Percentiles rank a stretch among this genome's conserved stretches.
phyloP scores from a whole-genome alignment of 92 coral and sea anemone species.

The Phymanthus crucifer region DNA sequence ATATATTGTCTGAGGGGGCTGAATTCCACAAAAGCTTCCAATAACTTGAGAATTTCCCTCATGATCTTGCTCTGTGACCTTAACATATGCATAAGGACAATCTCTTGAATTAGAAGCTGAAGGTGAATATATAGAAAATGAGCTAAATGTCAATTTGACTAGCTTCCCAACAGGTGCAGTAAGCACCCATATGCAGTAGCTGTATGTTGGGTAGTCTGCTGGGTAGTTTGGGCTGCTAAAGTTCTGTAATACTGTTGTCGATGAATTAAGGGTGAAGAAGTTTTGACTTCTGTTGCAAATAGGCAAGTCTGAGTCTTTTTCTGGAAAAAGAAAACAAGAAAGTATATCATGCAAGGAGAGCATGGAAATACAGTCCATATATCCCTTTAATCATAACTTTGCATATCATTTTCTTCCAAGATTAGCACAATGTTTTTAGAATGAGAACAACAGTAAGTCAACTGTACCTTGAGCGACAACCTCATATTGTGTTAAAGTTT shows the following conservation, averaged over 20 bases:
- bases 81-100: slow-evolving; percentile 42
- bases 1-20: slow-evolving; percentile 36
- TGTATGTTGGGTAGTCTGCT: slow-evolving; percentile 26
- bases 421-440: background rate
- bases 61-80: slow-evolving; percentile 26
- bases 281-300: slow-evolving; percentile 46
- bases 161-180: slow-evolving; percentile 37
- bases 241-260: slow-evolving; percentile 30
- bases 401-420: background rate
- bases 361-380: too few species aligned
- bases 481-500: background rate
- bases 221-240: slow-evolving; percentile 48
- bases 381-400: too few species aligned
- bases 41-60: slow-evolving; percentile 30
- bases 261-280: slow-evolving; percentile 33
- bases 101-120: slow-evolving; percentile 16
- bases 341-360: too few species aligned
- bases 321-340: slow-evolving; percentile 17
- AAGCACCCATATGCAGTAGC: slow-evolving; percentile 34
- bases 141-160: slow-evolving; percentile 35
- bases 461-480: background rate
- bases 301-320: slow-evolving; percentile 26
- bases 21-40: slow-evolving; percentile 47
- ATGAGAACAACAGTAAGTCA: background rate
- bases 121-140: slow-evolving; percentile 38